phyloP scores from a whole-genome alignment of 2,113 vertebrate species.

The Peromyscus polionotus region DNA sequence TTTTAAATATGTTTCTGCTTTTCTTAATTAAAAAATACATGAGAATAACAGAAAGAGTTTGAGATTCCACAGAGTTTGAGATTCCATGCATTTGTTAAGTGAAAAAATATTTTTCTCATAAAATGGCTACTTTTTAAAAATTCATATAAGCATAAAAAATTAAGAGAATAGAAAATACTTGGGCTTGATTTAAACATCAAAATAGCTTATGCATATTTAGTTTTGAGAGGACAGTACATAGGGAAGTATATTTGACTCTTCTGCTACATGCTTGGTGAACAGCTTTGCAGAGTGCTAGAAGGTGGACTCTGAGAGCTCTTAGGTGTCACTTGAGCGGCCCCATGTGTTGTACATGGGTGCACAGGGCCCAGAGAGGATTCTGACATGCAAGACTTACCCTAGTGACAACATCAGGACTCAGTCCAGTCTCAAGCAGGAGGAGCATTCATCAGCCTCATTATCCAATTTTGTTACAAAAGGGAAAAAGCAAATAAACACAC shows the following conservation, averaged over 20 bases:
- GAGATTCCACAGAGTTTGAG: conserved; percentile 20
- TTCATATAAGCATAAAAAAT: not conserved
- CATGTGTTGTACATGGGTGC: not conserved
- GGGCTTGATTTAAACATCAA: conserved; percentile 68
- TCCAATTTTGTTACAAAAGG: conserved; percentile 24
- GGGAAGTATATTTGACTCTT: not conserved
- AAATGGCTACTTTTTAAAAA: conserved; percentile 47
- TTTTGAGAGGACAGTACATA: conserved; percentile 12
- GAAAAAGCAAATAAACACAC: conserved; percentile 63
- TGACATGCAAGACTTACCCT: not conserved
- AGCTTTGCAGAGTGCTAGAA: conserved; percentile 35
- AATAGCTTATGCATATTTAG: conserved; percentile 22
- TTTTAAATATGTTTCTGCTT: not conserved
- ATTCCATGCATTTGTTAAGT: not conserved
- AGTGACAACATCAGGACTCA: not conserved
- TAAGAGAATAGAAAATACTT: conserved; percentile 55
- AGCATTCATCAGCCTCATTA: conserved; percentile 55
- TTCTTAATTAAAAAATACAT: conserved; percentile 25
- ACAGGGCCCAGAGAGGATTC: not conserved
- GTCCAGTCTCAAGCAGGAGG: not conserved
- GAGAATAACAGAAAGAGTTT: not conserved
- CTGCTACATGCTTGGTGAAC: not conserved
- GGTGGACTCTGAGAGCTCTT: not conserved
- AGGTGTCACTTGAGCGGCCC: not conserved
- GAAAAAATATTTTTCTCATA: conserved; percentile 32